Conservation (phyloP, 2,888 invertebrate genomes). For the Exephanes ischioxanthus region DNA sequence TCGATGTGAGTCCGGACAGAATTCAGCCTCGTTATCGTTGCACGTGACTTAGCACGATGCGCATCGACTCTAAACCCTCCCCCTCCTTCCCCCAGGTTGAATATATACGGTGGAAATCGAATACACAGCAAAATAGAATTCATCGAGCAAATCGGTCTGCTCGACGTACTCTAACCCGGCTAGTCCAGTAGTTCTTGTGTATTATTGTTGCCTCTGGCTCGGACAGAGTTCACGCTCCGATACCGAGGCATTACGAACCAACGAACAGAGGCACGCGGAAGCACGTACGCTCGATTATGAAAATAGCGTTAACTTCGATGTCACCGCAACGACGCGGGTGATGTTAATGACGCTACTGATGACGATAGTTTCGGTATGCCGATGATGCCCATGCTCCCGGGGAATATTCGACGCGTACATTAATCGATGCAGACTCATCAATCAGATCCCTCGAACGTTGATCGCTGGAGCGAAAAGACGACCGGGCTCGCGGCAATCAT, state of each 20-base stretch:
- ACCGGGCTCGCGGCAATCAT: neutral
- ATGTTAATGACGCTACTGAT: slow-evolving; percentile 17
- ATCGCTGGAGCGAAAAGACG: neutral
- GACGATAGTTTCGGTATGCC: neutral
- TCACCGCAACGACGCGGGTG: slow-evolving; percentile 10
- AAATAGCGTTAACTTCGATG: slow-evolving; percentile 35
- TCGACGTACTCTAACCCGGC: slow-evolving; percentile 6
- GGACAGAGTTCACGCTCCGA: slow-evolving; percentile 15
- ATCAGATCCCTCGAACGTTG: neutral
- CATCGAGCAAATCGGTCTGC: slow-evolving; percentile 2
- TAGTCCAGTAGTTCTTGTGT: slow-evolving; percentile 10
- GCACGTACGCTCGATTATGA: slow-evolving; percentile 14
- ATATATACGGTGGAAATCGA: slow-evolving; percentile 6
- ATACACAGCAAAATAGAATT: slow-evolving; percentile 4
- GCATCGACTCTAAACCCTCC: neutral
- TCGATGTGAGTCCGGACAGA: slow-evolving; percentile 15
- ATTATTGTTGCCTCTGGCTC: slow-evolving; percentile 3
- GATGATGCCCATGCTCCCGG: slow-evolving; percentile 3
- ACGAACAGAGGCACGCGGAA: neutral
- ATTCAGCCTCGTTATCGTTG: slow-evolving; percentile 21
- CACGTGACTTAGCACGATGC: slow-evolving; percentile 20
- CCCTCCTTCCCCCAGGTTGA: neutral
- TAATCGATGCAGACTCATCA: slow-evolving; percentile 8
- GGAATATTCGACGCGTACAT: slow-evolving; percentile 2
- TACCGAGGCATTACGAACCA: neutral